Evolutionary conservation across 2,113 vertebrate species (phyloP).

Genomic region (Telmatochromis brichardi): DNA sequence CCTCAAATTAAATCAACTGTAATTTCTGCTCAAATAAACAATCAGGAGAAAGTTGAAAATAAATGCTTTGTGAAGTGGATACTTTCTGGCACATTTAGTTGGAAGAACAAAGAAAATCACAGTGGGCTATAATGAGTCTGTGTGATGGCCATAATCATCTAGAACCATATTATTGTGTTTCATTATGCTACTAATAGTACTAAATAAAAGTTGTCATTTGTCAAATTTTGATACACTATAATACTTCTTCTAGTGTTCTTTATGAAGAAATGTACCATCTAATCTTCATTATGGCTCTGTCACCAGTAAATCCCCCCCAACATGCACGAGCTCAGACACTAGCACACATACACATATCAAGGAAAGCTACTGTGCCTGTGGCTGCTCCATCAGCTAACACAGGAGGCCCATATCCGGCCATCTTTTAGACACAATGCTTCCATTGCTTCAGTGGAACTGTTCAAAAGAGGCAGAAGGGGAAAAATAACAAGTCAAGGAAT

Average conservation of each 20-base stretch:
- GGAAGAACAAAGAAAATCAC: neutral
- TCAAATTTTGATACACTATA: neutral
- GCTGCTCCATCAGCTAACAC: slow-evolving; percentile 13
- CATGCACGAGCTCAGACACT: neutral
- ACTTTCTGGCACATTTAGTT: neutral
- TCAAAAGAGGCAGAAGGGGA: neutral
- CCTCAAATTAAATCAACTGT: neutral
- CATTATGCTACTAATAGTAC: neutral
- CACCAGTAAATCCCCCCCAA: neutral
- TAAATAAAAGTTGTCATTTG: neutral
- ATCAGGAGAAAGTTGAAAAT: neutral
- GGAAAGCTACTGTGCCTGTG: neutral
- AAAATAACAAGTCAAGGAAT: neutral
- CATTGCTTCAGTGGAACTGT: slow-evolving; percentile 33
- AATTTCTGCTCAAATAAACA: neutral
- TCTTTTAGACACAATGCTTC: slow-evolving; percentile 32
- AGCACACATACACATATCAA: neutral
- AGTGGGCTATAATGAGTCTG: neutral
- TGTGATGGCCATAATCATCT: neutral
- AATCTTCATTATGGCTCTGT: neutral
- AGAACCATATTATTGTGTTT: neutral
- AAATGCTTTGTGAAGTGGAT: neutral
- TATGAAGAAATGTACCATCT: neutral
- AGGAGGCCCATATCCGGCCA: slow-evolving; percentile 24
- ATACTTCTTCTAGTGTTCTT: neutral